Percentiles rank a stretch among this genome's conserved stretches.
Conservation (phyloP, 1,140 invertebrate genomes). For the Drosophila novamexicana region DNA sequence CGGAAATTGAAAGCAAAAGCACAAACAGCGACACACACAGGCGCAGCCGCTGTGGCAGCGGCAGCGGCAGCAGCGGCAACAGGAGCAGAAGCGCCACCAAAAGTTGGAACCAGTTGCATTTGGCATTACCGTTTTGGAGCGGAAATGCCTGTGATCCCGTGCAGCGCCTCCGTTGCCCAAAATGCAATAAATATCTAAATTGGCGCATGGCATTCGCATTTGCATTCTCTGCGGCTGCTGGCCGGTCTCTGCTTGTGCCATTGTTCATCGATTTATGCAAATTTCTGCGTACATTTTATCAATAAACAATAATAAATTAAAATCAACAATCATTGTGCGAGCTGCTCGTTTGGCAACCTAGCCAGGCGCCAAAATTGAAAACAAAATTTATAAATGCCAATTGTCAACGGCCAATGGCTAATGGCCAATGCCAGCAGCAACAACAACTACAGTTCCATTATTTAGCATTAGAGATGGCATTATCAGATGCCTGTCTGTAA, state of each 20-base stretch:
- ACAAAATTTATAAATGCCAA: slow-evolving; percentile 76
- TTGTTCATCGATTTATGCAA: slow-evolving; percentile 83
- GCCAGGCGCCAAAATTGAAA: slow-evolving; percentile 57
- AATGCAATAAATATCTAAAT: slow-evolving; percentile 79
- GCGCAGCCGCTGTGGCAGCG: not conserved
- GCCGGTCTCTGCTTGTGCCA: slow-evolving; percentile 32
- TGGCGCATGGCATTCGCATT: slow-evolving; percentile 28
- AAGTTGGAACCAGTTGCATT: slow-evolving; percentile 40
- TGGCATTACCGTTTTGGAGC: slow-evolving; percentile 27
- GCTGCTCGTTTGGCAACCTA: slow-evolving; percentile 18
- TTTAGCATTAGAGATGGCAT: not conserved
- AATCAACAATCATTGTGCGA: slow-evolving; percentile 64
- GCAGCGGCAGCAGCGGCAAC: not conserved
- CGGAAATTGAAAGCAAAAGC: slow-evolving; percentile 79
- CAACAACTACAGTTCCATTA: not conserved
- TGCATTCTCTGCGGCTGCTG: slow-evolving; percentile 13
- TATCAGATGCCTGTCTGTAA: not conserved
- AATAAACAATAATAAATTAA: slow-evolving; percentile 83
- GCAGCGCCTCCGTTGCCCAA: slow-evolving; percentile 11
- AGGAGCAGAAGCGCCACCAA: slow-evolving; percentile 15
- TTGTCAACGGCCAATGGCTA: slow-evolving; percentile 53
- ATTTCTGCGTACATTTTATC: slow-evolving; percentile 70
- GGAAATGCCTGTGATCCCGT: slow-evolving; percentile 35
- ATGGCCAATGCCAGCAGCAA: slow-evolving; percentile 23
- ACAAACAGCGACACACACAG: slow-evolving; percentile 19